Percentiles rank a stretch among this genome's conserved stretches.
Conservation (phyloP, 2,888 invertebrate species). For the Apocheima hispidaria region DNA sequence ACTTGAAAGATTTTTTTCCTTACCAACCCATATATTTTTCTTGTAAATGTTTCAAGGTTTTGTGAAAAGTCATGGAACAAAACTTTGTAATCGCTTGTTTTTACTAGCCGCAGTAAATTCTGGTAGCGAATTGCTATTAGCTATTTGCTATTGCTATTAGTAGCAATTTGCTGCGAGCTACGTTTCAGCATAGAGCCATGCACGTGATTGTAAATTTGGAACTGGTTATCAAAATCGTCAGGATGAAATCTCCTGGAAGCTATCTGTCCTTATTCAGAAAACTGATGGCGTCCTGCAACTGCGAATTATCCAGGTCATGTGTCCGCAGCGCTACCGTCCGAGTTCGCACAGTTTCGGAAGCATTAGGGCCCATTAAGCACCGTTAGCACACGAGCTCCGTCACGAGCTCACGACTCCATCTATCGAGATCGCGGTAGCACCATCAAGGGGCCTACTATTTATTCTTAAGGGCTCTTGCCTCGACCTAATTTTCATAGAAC, state of each 20-base stretch:
- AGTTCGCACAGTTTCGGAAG: slow-evolving; percentile 86
- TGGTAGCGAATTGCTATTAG: too few species aligned
- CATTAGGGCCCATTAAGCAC: slow-evolving; percentile 85
- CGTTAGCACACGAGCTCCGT: slow-evolving; percentile 82
- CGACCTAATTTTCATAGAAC: not conserved
- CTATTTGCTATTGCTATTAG: too few species aligned
- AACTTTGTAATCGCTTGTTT: too few species aligned
- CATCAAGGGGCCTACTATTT: slow-evolving; percentile 26
- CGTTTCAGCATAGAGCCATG: too few species aligned
- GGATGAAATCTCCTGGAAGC: not conserved
- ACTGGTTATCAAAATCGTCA: not conserved
- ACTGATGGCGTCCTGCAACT: slow-evolving; percentile 51
- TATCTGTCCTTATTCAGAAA: not conserved
- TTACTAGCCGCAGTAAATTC: too few species aligned
- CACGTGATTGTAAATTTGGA: too few species aligned
- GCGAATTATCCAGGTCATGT: slow-evolving; percentile 82
- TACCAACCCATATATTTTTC: too few species aligned
- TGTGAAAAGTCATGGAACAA: too few species aligned
- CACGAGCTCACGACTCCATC: slow-evolving; percentile 84
- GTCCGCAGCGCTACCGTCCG: slow-evolving; percentile 80
- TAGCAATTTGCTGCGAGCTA: too few species aligned
- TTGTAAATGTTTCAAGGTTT: too few species aligned
- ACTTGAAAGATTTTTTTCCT: too few species aligned
- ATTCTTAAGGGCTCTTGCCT: not conserved
- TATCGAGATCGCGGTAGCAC: slow-evolving; percentile 82